Evolutionary conservation across 2,888 invertebrate species (phyloP), one percentile per base, ranked within the genome.

Genomic region (Polyommatus icarus): DNA sequence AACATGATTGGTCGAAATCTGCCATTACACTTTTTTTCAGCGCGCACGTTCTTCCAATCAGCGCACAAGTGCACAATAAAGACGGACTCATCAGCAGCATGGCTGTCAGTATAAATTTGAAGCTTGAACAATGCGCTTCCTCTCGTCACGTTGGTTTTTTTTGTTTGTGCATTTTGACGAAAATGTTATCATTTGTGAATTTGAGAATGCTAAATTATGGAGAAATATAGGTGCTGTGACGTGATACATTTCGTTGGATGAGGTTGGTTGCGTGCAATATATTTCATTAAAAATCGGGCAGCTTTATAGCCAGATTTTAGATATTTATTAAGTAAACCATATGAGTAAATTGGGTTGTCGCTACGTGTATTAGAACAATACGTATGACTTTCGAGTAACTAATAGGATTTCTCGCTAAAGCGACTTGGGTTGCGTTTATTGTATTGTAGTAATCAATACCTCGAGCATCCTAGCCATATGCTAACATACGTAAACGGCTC

Each of bases 31-130:
- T 88, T 90, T 91, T 90, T 91, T 91, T 90, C 89, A 86, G 84
- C 82, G 81, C 79, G 83, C 80, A 78, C 79, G 85, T 87, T 90
- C 87, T 86, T 90, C 96, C 96, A 96, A 96, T 96, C 94, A 92
- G 94, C 94, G 91, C 85, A 86, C 94, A 94, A 95, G 94, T 94
- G 95, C 94, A 95, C 95, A 96, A 96, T 96, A 97, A 97, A 97
- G 96, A 96, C 96, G 96, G 96, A 96, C 96, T 96, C 96, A 95
- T 95, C 96, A 95, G 96, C 97, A 97, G 97, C 96, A 97, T 98
- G 97, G 97, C 97, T 97, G 97, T 97, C 98, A 98, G 98, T 98
- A 98, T 98, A 98, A 97, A 98, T 97, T 97, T 97, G 97, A 97
- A 96, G 96, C 95, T 96, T 95, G 95, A 93, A 96, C 95, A 95